These are phyloP conservation scores for Oreochromis spilurus DNA, from an alignment of 2,113 vertebrate genomes.

Conservation along the genomic window DNA sequence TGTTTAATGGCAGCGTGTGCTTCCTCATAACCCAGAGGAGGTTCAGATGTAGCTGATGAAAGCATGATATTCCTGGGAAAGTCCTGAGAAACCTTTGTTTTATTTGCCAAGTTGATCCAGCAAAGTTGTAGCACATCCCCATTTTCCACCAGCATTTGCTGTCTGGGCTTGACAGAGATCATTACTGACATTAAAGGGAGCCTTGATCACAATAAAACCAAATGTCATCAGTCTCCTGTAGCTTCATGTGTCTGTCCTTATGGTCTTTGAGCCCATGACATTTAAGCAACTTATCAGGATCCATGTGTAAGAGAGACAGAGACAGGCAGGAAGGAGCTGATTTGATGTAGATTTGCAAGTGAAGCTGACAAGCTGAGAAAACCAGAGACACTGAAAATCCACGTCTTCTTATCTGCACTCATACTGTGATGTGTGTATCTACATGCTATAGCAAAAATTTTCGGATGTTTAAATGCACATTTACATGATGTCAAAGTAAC, in stretches of 20 bases:
- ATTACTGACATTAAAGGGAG: slow-evolving; percentile 37
- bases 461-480: neutral
- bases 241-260: slow-evolving; percentile 3
- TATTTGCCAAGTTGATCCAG: slow-evolving; percentile 36
- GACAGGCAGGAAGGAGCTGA: neutral
- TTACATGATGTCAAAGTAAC: neutral
- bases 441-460: neutral
- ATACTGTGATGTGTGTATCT: neutral
- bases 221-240: slow-evolving; percentile 28
- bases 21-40: slow-evolving; percentile 15
- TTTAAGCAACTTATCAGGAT: neutral
- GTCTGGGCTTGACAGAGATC: slow-evolving; percentile 27
- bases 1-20: slow-evolving; percentile 34
- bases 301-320: neutral
- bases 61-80: slow-evolving; percentile 35
- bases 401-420: neutral
- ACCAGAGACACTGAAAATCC: neutral
- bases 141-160: slow-evolving; percentile 2
- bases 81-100: slow-evolving; percentile 13
- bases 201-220: slow-evolving; percentile 10
- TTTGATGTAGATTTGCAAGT: neutral
- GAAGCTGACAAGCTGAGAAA: neutral
- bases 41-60: slow-evolving; percentile 25
- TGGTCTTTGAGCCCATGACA: neutral
- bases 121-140: neutral